These are phyloP conservation scores for Hephaestus fuliginosus DNA, from an alignment of 2,797 vertebrate genomes.

Conservation along the genomic window DNA sequence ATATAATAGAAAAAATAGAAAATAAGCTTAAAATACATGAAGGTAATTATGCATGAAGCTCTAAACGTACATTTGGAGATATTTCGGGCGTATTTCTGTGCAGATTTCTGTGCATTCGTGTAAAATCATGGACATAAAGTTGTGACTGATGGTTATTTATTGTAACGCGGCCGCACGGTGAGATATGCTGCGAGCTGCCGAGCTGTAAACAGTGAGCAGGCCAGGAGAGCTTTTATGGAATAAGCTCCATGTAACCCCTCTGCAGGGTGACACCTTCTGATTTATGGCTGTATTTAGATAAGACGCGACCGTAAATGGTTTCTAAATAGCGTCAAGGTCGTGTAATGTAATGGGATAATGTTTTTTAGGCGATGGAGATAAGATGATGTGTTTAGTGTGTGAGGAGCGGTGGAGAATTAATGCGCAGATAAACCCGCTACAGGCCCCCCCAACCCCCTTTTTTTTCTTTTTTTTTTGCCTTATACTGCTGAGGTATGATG, in stretches of 20 bases:
- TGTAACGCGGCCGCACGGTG: constrained; percentile 85
- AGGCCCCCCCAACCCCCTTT: background rate
- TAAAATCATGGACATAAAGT: constrained; percentile 48
- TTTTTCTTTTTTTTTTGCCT: background rate
- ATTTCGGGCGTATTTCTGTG: background rate
- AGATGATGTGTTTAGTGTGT: constrained; percentile 71
- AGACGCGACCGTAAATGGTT: constrained; percentile 89
- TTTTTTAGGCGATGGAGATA: constrained; percentile 83
- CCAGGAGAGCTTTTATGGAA: constrained; percentile 93
- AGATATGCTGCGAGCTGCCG: constrained; percentile 85
- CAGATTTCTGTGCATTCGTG: constrained; percentile 11
- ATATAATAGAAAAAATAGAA: background rate
- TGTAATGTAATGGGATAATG: constrained; percentile 86
- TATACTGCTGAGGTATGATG: constrained; percentile 10
- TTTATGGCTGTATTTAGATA: constrained; percentile 97
- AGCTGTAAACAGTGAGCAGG: constrained; percentile 90
- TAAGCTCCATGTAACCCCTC: constrained; percentile 83
- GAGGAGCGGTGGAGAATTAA: constrained; percentile 38
- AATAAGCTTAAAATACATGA: background rate
- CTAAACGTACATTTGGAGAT: background rate
- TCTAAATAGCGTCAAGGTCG: constrained; percentile 92
- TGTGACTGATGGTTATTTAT: constrained; percentile 70
- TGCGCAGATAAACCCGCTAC: constrained; percentile 34
- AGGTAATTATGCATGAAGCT: too few relatives aligned
- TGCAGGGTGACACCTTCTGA: constrained; percentile 90